Base-by-base conservation (phyloP, 1,140 invertebrate species). In the Andricus grossulariae region DNA sequence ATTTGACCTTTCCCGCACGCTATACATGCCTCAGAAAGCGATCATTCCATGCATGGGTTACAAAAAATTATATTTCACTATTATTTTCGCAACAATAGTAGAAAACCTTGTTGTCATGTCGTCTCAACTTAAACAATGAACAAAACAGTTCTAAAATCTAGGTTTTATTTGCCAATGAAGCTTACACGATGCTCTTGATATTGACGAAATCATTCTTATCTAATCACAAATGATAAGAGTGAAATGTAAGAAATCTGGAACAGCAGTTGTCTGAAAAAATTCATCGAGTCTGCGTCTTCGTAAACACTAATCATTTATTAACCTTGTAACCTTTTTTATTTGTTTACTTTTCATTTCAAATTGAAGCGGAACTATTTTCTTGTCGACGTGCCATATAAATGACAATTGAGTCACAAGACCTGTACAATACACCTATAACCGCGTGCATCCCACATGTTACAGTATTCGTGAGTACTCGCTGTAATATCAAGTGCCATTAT, bases 401-500 rank as follows among this genome's bases (percentile, higher is more conserved):
- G 39, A 45, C 39, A 7, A 45, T 45, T 45, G 39, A 45, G 39
- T 45, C 39, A 45, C 10, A 45, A 45, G 10, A 45, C 39, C 0
- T 11, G 39, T 45, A 4, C 39, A 45, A 45, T 11, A 45, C 39
- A 45, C 39, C 6, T 45, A 39, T 39, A 54, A 19, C 7, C n/a
- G 3, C 18, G 51, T 54, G n/a, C 2, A 54, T 54, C n/a, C 52
- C n/a, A 54, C 52, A 19, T 54, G 52, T 54, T 54, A 10, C 18
- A 54, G 52, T 54, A 54, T 54, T n/a, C 39, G 39, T 45, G 39
- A 18, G 18, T 54, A 54, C 57, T 60, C 15, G 0, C 21, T 25
- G 21, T 60, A 15, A 60, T 45, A 45, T 8, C 39, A 45, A 45
- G 7, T 80, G 73, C 77, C 80, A 83, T 80, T 74, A 73, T 81